Percentiles rank a stretch among this genome's conserved stretches.
These are phyloP conservation scores for Mastigias papua DNA, from an alignment of 30 jellyfish, hydroid and myxozoan genomes.

Conservation along the genomic window DNA sequence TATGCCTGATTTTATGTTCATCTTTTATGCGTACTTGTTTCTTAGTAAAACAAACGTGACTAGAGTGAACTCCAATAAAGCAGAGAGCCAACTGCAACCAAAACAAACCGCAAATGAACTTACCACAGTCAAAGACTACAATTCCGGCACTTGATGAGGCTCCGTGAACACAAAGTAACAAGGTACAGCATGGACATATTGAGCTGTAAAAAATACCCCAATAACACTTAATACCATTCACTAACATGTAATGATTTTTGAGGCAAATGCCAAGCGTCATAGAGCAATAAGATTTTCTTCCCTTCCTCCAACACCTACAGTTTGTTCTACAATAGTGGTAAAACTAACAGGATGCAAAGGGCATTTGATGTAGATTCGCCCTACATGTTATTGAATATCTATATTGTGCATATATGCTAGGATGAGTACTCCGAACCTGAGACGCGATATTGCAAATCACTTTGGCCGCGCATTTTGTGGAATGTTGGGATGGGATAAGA, in stretches of 20 bases:
- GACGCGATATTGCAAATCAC: not conserved
- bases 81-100: not conserved
- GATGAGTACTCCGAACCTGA: not conserved
- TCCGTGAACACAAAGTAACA: conserved; percentile 85
- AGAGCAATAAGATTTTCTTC: too few species aligned
- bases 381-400: not conserved
- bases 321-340: not conserved
- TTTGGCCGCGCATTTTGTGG: not conserved
- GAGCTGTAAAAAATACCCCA: conserved; percentile 77
- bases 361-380: too few species aligned
- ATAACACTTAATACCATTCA: too few species aligned
- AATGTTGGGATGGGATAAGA: not conserved
- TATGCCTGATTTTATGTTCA: too few species aligned
- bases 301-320: too few species aligned
- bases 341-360: not conserved
- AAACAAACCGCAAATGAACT: too few species aligned
- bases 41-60: not conserved
- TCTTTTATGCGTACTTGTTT: too few species aligned
- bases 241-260: too few species aligned
- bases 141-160: conserved; percentile 87
- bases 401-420: not conserved
- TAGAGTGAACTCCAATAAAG: not conserved
- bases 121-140: conserved; percentile 92
- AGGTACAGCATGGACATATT: conserved; percentile 83
- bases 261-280: too few species aligned